Percentiles rank a stretch among this genome's conserved stretches.
These are phyloP conservation scores for Larimichthys polyactis DNA, from an alignment of 2,113 vertebrate genomes.

Conservation along the genomic window DNA sequence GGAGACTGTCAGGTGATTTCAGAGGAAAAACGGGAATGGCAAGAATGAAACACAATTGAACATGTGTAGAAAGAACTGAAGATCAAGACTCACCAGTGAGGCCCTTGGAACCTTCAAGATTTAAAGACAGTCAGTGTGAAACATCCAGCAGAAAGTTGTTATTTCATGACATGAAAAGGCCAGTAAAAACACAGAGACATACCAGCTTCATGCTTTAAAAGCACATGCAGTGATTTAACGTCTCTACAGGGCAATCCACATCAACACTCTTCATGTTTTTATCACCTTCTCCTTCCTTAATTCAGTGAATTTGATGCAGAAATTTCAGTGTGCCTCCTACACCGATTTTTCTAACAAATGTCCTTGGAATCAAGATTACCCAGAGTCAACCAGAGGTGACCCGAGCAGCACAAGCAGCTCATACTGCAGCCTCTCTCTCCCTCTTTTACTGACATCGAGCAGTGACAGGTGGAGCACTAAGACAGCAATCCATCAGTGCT, in stretches of 20 bases:
- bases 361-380: constrained; percentile 36
- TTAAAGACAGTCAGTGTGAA: no score
- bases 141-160: not conserved
- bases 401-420: constrained; percentile 16
- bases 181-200: not conserved
- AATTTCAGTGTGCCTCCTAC: not conserved
- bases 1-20: no score
- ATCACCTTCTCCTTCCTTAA: not conserved
- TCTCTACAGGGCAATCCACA: not conserved
- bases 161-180: not conserved
- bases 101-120: no score
- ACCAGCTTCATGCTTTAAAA: not conserved
- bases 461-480: constrained; percentile 49
- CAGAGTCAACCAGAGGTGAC: constrained; percentile 39
- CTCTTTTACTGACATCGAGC: constrained; percentile 28
- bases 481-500: constrained; percentile 65
- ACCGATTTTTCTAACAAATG: not conserved
- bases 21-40: no score
- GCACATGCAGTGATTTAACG: not conserved
- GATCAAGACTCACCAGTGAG: no score
- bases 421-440: constrained; percentile 23
- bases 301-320: constrained; percentile 4
- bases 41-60: no score
- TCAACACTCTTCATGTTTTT: not conserved
- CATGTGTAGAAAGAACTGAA: no score